Conservation (phyloP, 2,888 invertebrate species). For the Hofmannophila pseudospretella region DNA sequence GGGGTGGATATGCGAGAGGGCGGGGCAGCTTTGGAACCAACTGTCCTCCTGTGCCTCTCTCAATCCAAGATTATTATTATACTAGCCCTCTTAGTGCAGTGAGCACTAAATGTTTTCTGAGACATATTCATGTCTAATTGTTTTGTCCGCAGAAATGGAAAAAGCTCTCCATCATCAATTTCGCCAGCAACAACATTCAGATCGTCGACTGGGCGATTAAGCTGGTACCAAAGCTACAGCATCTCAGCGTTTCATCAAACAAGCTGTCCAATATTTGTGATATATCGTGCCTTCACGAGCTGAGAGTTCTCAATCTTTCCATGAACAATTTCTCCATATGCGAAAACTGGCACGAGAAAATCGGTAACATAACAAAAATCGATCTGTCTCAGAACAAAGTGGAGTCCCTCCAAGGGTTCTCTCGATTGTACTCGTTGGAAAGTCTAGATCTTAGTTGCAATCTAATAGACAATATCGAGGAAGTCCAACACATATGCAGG, state of each 20-base stretch:
- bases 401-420: constrained; percentile 82
- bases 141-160: constrained; percentile 80
- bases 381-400: constrained; percentile 92
- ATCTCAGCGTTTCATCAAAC: constrained; percentile 87
- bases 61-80: too few relatives aligned
- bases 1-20: too few relatives aligned
- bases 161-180: constrained; percentile 82
- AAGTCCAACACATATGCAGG: constrained; percentile 87
- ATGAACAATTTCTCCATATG: constrained; percentile 86
- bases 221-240: constrained; percentile 84
- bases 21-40: too few relatives aligned
- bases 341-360: constrained; percentile 87
- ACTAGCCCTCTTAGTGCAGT: too few relatives aligned
- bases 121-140: too few relatives aligned
- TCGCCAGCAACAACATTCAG: constrained; percentile 87
- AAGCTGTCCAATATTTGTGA: constrained; percentile 84
- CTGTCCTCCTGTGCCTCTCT: too few relatives aligned
- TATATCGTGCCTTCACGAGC: constrained; percentile 86
- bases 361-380: constrained; percentile 92
- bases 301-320: constrained; percentile 87
- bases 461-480: constrained; percentile 86
- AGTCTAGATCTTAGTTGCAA: constrained; percentile 93
- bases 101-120: too few relatives aligned
- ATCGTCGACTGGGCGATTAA: constrained; percentile 89
- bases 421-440: constrained; percentile 91